phyloP scores from a whole-genome alignment of 2,888 invertebrate species.

The Chymomyza caudatula region DNA sequence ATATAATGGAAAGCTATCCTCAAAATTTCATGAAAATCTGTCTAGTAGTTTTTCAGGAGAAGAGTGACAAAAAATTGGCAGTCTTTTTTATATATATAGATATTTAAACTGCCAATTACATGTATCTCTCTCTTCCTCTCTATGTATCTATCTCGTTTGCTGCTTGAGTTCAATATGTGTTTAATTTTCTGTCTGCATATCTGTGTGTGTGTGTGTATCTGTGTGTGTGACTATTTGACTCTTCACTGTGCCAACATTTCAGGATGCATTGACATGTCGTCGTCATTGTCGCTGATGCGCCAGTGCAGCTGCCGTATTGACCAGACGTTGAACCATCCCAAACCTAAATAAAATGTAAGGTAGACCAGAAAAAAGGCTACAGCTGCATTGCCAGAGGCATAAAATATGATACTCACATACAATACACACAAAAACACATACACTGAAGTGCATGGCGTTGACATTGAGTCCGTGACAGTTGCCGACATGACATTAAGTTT shows the following conservation, averaged over 20 bases:
- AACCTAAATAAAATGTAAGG: slow-evolving; percentile 2
- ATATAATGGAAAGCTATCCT: no score
- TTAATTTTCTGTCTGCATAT: not conserved
- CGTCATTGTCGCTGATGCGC: slow-evolving; percentile 7
- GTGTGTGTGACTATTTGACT: no score
- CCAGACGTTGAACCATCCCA: not conserved
- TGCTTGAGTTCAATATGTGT: not conserved
- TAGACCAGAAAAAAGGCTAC: not conserved
- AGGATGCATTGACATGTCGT: slow-evolving; percentile 5
- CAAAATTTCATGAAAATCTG: no score
- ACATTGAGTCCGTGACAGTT: slow-evolving; percentile 19
- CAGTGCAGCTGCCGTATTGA: slow-evolving; percentile 6
- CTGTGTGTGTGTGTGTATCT: not conserved
- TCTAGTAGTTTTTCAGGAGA: no score
- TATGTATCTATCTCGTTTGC: not conserved
- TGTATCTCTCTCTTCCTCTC: not conserved
- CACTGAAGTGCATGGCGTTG: no score
- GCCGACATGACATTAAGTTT: slow-evolving; percentile 44
- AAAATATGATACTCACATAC: not conserved
- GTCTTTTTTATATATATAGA: no score
- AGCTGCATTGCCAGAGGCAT: slow-evolving; percentile 31
- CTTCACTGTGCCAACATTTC: not conserved
- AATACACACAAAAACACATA: not conserved
- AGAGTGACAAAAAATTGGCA: no score
- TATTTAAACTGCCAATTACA: not conserved